phyloP scores from a whole-genome alignment of 2,888 invertebrate species.

The Strigamia crassipes region DNA sequence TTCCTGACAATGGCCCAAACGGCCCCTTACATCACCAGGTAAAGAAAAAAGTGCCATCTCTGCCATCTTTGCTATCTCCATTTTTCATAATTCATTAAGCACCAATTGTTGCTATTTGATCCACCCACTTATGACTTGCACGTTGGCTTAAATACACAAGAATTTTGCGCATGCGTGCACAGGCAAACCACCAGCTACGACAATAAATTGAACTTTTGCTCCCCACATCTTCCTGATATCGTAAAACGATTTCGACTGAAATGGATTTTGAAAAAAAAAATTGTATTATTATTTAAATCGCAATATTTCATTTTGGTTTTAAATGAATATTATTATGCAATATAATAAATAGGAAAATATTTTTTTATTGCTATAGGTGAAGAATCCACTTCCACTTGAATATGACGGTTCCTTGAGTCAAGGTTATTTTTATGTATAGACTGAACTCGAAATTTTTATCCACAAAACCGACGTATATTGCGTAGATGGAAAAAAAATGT shows the following conservation, averaged over 20 bases:
- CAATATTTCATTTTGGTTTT: not conserved
- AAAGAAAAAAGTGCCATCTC: conserved; percentile 5
- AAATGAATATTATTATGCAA: not conserved
- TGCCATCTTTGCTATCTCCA: not conserved
- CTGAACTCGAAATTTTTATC: not conserved
- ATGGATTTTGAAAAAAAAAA: not conserved
- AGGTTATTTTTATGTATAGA: not conserved
- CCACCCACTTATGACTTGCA: conserved; percentile 27
- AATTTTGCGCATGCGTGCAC: not conserved
- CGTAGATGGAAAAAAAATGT: not conserved
- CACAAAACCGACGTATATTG: not conserved
- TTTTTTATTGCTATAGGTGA: conserved; percentile 7
- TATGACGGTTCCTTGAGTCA: not conserved
- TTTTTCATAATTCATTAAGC: conserved; percentile 26
- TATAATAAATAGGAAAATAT: not conserved
- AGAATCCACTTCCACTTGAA: conserved; percentile 5
- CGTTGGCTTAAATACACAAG: not conserved
- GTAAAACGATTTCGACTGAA: not conserved
- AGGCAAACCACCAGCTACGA: not conserved
- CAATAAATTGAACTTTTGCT: conserved; percentile 16
- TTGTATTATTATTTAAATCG: not conserved
- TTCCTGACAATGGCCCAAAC: not conserved
- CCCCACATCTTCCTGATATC: not conserved
- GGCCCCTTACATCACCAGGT: not conserved
- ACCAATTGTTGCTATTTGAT: conserved; percentile 12